These are phyloP conservation scores for Melinaea menophilus DNA, from an alignment of 2,888 invertebrate species.

Conservation along the genomic window DNA sequence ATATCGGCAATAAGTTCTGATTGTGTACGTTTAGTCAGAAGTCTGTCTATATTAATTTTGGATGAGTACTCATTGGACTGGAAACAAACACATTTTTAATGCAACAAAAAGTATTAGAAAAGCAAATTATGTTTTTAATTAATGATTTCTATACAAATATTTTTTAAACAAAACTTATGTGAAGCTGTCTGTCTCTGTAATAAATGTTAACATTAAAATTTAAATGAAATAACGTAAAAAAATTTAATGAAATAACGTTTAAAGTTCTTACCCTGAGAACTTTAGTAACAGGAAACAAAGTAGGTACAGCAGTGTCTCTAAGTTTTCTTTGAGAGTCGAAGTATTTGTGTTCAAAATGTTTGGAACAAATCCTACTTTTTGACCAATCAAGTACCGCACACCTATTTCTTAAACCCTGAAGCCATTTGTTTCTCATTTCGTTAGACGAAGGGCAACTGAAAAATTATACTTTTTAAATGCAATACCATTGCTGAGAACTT, in stretches of 20 bases:
- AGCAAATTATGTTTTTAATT: too few relatives aligned
- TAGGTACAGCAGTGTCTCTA: conserved; percentile 58
- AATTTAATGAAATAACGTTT: neutral
- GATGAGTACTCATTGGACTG: conserved; percentile 30
- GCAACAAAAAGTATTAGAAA: neutral
- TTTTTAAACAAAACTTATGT: too few relatives aligned
- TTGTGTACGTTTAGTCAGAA: conserved; percentile 51
- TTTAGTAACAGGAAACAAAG: conserved; percentile 47
- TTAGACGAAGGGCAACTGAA: conserved; percentile 53
- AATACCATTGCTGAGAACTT: neutral
- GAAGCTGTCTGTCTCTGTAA: neutral
- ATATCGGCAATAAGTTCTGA: conserved; percentile 56
- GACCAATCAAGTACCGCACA: conserved; percentile 58
- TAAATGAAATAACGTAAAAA: neutral
- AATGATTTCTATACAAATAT: too few relatives aligned
- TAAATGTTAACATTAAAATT: neutral
- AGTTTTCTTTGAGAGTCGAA: conserved; percentile 58
- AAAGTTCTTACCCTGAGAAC: conserved; percentile 39
- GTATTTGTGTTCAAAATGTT: conserved; percentile 61
- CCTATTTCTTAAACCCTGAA: conserved; percentile 53
- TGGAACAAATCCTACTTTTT: conserved; percentile 63
- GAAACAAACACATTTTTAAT: conserved; percentile 1
- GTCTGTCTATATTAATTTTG: conserved; percentile 46
- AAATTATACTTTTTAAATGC: conserved; percentile 14
- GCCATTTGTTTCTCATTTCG: conserved; percentile 63